Percentiles rank a stretch among this genome's conserved stretches.
phyloP scores from a whole-genome alignment of 2,888 invertebrate genomes.

The Hemaris fuciformis region DNA sequence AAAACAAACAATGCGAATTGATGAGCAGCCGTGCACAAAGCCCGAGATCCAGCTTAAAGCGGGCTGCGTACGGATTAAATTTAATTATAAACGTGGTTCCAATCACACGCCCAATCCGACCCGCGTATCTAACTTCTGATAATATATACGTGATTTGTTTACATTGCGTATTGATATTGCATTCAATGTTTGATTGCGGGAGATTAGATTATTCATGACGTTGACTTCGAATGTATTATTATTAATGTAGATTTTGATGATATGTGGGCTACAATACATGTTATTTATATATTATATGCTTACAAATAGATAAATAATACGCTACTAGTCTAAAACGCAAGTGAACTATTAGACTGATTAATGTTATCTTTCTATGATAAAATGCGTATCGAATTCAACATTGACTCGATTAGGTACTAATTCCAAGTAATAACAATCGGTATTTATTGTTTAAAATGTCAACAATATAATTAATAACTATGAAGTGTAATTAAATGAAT shows the following conservation, averaged over 20 bases:
- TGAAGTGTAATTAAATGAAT: not conserved
- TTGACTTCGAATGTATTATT: not conserved
- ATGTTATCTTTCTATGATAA: too few relatives aligned
- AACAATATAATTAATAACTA: conserved; percentile 20
- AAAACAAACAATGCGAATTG: too few relatives aligned
- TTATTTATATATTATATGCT: too few relatives aligned
- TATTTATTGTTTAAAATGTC: not conserved
- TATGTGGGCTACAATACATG: too few relatives aligned
- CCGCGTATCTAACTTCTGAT: not conserved
- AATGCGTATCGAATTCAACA: too few relatives aligned
- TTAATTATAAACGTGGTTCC: conserved; percentile 7
- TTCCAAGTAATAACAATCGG: not conserved
- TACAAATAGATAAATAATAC: too few relatives aligned
- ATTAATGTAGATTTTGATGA: not conserved
- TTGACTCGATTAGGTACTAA: too few relatives aligned
- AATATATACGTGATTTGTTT: not conserved
- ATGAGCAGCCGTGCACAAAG: not conserved
- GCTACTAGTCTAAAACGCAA: too few relatives aligned
- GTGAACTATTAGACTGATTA: too few relatives aligned
- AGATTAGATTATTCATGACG: not conserved
- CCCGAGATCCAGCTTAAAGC: not conserved
- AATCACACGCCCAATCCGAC: not conserved
- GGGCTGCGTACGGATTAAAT: not conserved
- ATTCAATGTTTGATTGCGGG: not conserved
- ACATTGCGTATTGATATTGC: not conserved